Evolutionary conservation across 1,140 invertebrate species (phyloP).

Genomic region (Drosophila azteca): DNA sequence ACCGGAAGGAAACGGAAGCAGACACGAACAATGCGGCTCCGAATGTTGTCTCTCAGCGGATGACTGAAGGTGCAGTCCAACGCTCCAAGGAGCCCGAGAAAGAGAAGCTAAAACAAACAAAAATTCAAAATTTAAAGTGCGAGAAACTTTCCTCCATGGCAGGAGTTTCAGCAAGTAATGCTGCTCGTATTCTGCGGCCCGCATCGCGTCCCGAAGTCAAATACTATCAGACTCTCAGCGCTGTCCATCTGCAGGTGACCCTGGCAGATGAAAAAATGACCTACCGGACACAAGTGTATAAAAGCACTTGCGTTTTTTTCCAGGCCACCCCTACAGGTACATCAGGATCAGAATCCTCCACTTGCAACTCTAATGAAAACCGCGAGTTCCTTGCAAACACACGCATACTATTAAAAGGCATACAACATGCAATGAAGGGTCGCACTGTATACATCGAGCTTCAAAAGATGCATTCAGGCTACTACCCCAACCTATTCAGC

Average conservation of each 20-base stretch:
- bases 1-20: background rate
- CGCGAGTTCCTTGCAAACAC: too few species aligned
- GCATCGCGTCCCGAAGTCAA: constrained; percentile 4
- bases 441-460: too few species aligned
- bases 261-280: background rate
- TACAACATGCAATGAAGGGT: too few species aligned
- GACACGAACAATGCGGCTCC: background rate
- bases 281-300: background rate
- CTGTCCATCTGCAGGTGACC: constrained; percentile 4
- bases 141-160: background rate
- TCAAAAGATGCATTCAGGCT: too few species aligned
- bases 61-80: background rate
- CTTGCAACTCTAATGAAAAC: too few species aligned
- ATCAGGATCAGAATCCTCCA: too few species aligned
- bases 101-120: background rate
- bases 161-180: background rate
- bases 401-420: too few species aligned
- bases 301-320: too few species aligned
- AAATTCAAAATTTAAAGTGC: background rate
- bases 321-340: too few species aligned
- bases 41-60: too few species aligned
- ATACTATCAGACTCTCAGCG: background rate
- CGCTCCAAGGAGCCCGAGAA: background rate
- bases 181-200: too few species aligned
- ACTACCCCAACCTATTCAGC: too few species aligned